phyloP scores from a whole-genome alignment of 2,113 vertebrate genomes.

The Hylia prasina region DNA sequence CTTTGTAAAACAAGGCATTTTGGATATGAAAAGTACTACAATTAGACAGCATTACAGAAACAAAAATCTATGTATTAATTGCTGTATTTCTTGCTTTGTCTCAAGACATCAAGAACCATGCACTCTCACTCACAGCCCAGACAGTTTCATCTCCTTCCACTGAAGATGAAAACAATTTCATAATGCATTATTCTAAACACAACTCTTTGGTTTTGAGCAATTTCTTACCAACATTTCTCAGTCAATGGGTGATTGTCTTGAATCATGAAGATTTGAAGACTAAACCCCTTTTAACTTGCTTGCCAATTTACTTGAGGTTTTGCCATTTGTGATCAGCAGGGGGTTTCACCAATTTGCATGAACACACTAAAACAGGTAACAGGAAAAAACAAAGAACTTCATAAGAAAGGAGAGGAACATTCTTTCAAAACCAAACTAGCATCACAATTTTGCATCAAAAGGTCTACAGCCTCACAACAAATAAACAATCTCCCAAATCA shows the following conservation, averaged over 20 bases:
- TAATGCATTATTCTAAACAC: neutral
- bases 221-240: neutral
- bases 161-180: neutral
- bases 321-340: neutral
- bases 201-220: neutral
- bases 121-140: neutral
- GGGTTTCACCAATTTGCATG: slow-evolving; percentile 57
- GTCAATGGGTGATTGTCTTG: neutral
- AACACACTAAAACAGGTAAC: slow-evolving; percentile 1
- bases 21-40: neutral
- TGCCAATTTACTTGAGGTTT: neutral
- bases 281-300: neutral
- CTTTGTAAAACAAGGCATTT: neutral
- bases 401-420: slow-evolving; percentile 5
- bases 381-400: slow-evolving; percentile 2
- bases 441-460: neutral
- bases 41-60: neutral
- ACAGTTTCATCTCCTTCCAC: neutral
- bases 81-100: neutral
- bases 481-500: neutral
- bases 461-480: neutral
- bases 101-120: neutral
- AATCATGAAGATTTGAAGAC: neutral
- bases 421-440: neutral
- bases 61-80: neutral